These are phyloP conservation scores for Stigmatopora nigra DNA, from an alignment of 2,113 vertebrate species.

Conservation along the genomic window DNA sequence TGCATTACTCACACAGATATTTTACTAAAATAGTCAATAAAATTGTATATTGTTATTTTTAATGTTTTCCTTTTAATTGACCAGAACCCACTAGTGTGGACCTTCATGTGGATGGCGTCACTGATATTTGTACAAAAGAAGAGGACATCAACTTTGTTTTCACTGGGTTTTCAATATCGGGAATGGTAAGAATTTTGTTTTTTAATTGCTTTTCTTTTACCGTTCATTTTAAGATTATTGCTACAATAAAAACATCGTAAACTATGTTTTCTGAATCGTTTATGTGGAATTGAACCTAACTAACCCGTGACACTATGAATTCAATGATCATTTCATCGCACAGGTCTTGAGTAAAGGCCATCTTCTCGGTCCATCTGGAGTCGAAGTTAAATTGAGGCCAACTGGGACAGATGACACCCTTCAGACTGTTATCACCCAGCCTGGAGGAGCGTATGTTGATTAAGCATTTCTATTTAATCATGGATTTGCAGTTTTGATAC, in stretches of 20 bases:
- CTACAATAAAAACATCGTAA: background rate
- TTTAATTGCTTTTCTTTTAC: background rate
- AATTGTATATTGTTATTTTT: background rate
- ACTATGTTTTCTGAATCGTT: background rate
- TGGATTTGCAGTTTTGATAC: background rate
- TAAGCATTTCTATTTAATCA: background rate
- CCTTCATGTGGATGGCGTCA: slow-evolving; percentile 90
- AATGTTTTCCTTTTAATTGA: background rate
- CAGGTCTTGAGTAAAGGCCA: slow-evolving; percentile 95
- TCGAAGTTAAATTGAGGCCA: slow-evolving; percentile 80
- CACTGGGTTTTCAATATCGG: slow-evolving; percentile 89
- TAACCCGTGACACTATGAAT: background rate
- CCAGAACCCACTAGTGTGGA: slow-evolving; percentile 90
- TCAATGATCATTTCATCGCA: background rate
- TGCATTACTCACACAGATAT: background rate
- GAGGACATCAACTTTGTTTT: slow-evolving; percentile 97
- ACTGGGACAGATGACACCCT: slow-evolving; percentile 72
- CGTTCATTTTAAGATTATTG: background rate
- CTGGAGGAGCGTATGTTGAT: slow-evolving; percentile 86
- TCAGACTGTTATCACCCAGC: slow-evolving; percentile 79
- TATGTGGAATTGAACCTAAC: background rate
- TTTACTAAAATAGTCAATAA: background rate
- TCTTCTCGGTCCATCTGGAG: slow-evolving; percentile 81
- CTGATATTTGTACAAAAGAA: slow-evolving; percentile 92
- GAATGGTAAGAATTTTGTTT: slow-evolving; percentile 71